Evolutionary conservation across 2,797 vertebrate genomes (phyloP).

Genomic region (Remorina albescens): DNA sequence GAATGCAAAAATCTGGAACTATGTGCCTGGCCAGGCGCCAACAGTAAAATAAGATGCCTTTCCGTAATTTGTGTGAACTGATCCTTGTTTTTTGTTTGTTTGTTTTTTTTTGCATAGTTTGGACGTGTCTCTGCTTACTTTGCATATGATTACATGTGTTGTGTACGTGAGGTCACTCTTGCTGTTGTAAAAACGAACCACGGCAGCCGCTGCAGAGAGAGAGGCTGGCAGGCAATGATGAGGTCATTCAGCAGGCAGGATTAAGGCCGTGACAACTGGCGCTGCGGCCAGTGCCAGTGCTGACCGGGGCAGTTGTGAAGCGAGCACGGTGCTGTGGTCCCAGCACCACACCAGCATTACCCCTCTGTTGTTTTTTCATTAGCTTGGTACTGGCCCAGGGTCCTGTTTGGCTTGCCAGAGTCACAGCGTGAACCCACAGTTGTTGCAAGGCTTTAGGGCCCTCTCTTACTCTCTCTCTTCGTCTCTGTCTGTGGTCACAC

Average conservation of each 20-base stretch:
- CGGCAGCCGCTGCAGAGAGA: conserved; percentile 62
- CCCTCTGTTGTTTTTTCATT: conserved; percentile 80
- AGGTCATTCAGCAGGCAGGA: conserved; percentile 80
- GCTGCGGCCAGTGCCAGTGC: conserved; percentile 71
- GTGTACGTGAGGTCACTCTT: conserved; percentile 68
- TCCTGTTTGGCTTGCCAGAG: conserved; percentile 55
- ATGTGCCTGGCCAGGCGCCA: background rate
- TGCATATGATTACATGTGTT: conserved; percentile 44
- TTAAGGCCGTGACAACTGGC: conserved; percentile 81
- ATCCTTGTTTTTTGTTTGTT: too few relatives aligned
- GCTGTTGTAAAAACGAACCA: conserved; percentile 53
- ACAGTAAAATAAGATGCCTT: background rate
- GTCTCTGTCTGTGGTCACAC: conserved; percentile 64
- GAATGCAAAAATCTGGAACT: conserved; percentile 4
- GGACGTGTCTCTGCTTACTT: conserved; percentile 40
- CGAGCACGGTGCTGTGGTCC: conserved; percentile 46
- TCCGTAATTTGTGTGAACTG: background rate
- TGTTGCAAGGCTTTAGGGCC: conserved; percentile 72
- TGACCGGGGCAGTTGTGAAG: conserved; percentile 67
- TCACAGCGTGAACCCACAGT: conserved; percentile 76
- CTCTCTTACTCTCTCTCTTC: conserved; percentile 15
- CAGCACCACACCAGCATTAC: conserved; percentile 62
- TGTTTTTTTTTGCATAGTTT: conserved; percentile 61
- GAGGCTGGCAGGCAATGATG: conserved; percentile 66
- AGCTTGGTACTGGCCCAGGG: conserved; percentile 57